Conservation (phyloP, 2,113 vertebrate species). For the Butastur rufipennis region DNA sequence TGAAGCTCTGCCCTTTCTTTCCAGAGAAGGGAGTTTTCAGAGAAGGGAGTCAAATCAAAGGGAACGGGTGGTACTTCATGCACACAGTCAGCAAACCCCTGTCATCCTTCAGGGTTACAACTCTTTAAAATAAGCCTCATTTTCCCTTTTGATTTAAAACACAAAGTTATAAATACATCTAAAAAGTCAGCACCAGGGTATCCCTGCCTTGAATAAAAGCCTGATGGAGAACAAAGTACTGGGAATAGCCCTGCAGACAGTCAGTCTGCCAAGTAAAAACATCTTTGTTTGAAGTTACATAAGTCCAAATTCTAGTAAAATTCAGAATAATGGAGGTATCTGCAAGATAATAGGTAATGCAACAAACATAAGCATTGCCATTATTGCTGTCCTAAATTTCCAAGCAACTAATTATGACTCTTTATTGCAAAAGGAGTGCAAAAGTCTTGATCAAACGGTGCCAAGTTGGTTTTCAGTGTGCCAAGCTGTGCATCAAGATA, state of each 20-base stretch:
- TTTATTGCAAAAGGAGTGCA: not conserved
- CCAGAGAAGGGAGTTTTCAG: not conserved
- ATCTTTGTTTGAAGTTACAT: accelerated
- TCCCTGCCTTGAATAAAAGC: not conserved
- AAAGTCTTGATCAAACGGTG: not conserved
- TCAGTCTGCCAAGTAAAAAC: not conserved
- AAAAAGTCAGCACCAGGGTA: not conserved
- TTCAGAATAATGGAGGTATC: not conserved
- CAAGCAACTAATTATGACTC: not conserved
- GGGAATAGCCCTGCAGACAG: not conserved
- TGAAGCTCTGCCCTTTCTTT: not conserved
- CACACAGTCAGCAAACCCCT: not conserved
- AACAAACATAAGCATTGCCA: not conserved
- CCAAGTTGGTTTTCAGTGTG: not conserved
- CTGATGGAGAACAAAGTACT: not conserved
- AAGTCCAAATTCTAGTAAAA: not conserved
- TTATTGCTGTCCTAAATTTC: not conserved
- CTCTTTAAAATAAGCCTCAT: not conserved
- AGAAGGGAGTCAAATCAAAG: not conserved
- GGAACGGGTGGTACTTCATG: not conserved
- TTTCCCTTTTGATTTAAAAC: not conserved
- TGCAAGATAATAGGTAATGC: not conserved
- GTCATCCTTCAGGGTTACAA: not conserved
- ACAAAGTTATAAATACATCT: not conserved
- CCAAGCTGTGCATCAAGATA: not conserved